Evolutionary conservation across 2,797 vertebrate genomes (phyloP), one percentile per base, ranked within the genome.

Genomic region (Peromyscus aztecus): DNA sequence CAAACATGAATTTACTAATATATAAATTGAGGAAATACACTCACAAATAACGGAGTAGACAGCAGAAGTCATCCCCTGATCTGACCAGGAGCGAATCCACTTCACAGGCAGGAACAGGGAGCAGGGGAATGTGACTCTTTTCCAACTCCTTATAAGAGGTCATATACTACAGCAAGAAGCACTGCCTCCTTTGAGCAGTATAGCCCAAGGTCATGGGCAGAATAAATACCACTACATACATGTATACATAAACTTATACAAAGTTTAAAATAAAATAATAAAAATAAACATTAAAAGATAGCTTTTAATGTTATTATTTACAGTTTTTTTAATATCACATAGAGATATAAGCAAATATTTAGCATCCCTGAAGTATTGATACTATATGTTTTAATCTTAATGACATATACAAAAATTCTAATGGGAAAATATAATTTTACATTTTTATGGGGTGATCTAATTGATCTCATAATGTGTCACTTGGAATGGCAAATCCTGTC

Each of bases 331-430:
- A 88, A 61, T 24, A 81, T 55, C 40, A 67, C 13, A 46, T 37
- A 91, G 31, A 75, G 77, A 96, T 84, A 59, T 86, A 55, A 13
- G n/a, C 67, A 90, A 82, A 94, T 88, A 63, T 16, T 80, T 91
- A 49, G 21, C 46, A 75, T 76, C 9, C 8, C 67, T 96, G 81
- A 84, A 90, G 84, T 95, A 61, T 17, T 84, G 23, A 55, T 82
- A 80, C 80, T 52, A 13, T 81, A 27, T 46, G 21, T 69, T 95
- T 94, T 80, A 21, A 17, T 71, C 91, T 89, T 93, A 78, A 83
- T 83, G 73, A 87, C 52, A 69, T 29, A 89, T 1, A 31, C 78
- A 94, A 73, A 85, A 90, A 94, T 83, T 89, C 89, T 76, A 94
- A 61, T 17, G 34, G 24, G n/a, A 94, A 94, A 84, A 77, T 23